Base-by-base conservation (phyloP, 2,888 invertebrate species). In the Rutpela maculata region DNA sequence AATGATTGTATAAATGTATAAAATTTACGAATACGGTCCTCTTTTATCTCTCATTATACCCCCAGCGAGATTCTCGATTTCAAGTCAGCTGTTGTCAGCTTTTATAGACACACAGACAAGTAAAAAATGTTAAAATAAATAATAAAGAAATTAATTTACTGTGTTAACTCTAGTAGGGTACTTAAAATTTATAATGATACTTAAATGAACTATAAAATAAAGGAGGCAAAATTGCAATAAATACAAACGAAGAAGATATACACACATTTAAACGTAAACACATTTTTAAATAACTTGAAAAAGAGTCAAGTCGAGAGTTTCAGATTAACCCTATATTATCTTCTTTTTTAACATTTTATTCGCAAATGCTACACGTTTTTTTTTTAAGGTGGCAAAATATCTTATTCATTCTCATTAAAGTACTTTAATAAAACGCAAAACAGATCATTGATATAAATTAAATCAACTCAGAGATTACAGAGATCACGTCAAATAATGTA, bases 1-100 rank as follows among this genome's bases (percentile, higher is more conserved):
- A 62, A 15, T 2, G 26, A 22, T 38, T 63, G 6, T 65, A 31
- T 35, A 38, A 4, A 50, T 18, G 10, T 19, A 35, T 0, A 69
- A 59, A 57, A 35, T 69, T 12, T 59, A n/a, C n/a, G 31, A 68
- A 62, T 76, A 76, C 76, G 71, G 76, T 18, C 76, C 76, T 72
- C 17, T 43, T 63, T 31, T 19, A 56, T 38, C 12, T n/a, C 56
- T 43, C 65, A 19, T 31, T 66, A 6, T 65, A 77, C 77, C 77
- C 74, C 77, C 77, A 74, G 74, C 70, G 60, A 74, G 77, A 74
- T 66, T 57, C 66, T 75, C 56, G 26, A 63, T 69, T 71, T 35
- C 69, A 57, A 67, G 63, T 75, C 75, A 75, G 75, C 69, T 75
- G 71, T 76, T 71, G 76, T 76, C 68, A 76, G 67, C 68, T 66